phyloP scores from a whole-genome alignment of 2,797 vertebrate genomes.

The Muscicapa comitata region DNA sequence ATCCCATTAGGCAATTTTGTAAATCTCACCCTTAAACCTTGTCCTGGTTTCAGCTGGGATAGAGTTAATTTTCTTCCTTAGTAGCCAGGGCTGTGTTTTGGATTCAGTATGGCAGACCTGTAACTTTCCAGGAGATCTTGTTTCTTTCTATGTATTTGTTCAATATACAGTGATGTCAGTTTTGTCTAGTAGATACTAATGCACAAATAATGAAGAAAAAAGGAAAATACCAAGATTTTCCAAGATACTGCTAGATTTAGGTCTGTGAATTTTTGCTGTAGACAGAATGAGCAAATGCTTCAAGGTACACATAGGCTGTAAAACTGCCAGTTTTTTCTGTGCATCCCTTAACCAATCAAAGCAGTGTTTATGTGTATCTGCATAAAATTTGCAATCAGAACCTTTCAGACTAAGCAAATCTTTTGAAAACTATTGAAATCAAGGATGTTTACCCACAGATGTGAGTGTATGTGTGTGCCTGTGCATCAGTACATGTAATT shows the following conservation, averaged over 20 bases:
- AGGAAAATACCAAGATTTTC: not conserved
- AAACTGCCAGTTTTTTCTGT: not conserved
- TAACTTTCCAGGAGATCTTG: not conserved
- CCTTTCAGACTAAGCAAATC: not conserved
- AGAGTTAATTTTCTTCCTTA: not conserved
- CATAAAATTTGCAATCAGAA: conserved; percentile 37
- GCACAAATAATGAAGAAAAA: not conserved
- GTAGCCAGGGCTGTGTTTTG: not conserved
- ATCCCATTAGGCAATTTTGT: not conserved
- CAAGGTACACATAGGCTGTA: not conserved
- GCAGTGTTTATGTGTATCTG: not conserved
- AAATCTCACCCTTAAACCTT: not conserved
- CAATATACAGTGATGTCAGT: not conserved
- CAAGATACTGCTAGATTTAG: not conserved
- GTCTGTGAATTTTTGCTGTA: not conserved
- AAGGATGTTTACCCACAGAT: conserved; percentile 29
- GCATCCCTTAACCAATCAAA: not conserved
- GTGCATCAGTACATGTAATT: not conserved
- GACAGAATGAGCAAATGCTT: not conserved
- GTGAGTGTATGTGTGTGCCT: not conserved
- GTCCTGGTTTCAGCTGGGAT: not conserved
- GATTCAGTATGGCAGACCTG: not conserved
- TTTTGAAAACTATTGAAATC: conserved; percentile 27
- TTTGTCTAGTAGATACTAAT: not conserved
- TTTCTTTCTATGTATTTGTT: not conserved